phyloP scores from a whole-genome alignment of 2,113 vertebrate species.

The Xyrauchen texanus region DNA sequence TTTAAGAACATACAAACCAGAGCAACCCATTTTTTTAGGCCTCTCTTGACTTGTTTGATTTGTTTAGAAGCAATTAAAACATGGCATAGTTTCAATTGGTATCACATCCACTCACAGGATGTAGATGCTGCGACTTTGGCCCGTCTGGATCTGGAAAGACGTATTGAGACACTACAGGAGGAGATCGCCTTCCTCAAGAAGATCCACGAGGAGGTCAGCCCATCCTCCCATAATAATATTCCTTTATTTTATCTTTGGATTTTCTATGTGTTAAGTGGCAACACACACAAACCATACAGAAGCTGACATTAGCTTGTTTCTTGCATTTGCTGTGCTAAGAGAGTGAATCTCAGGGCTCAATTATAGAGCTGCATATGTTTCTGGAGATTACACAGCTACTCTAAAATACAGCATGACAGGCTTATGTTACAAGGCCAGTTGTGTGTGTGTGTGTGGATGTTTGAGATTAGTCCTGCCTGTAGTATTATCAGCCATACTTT shows the following conservation, averaged over 20 bases:
- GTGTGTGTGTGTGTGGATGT: neutral
- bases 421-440: conserved; percentile 10
- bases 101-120: conserved; percentile 70
- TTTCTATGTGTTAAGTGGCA: neutral
- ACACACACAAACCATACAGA: neutral
- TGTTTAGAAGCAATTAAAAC: neutral
- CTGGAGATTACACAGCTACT: conserved; percentile 21
- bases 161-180: conserved; percentile 92
- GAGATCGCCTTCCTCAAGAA: conserved; percentile 96
- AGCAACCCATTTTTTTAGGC: neutral
- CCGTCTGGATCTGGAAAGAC: conserved; percentile 89
- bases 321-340: neutral
- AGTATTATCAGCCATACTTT: neutral
- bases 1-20: no score
- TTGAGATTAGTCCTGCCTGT: neutral
- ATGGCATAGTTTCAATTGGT: neutral
- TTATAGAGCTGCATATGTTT: neutral
- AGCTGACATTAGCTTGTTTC: neutral
- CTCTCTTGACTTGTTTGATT: neutral
- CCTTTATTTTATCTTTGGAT: neutral
- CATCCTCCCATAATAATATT: neutral
- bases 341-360: no score
- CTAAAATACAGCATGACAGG: neutral
- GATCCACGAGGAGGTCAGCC: conserved; percentile 85
- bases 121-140: conserved; percentile 92